Base-by-base conservation (phyloP, 1,140 invertebrate genomes). In the Drosophila baimaii region DNA sequence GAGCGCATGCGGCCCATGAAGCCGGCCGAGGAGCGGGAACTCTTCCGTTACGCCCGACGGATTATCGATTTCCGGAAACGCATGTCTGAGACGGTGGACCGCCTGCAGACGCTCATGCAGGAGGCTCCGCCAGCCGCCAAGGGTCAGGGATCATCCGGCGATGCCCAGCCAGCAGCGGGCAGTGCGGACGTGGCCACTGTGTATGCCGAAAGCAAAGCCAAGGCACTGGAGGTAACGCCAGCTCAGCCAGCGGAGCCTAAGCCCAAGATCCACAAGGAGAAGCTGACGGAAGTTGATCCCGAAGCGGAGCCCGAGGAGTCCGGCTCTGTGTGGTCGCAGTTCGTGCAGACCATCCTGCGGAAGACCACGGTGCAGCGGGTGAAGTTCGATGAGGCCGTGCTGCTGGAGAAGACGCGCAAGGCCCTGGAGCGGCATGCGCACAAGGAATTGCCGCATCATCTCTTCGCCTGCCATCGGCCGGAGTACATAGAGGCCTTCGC, bases 251-350 rank as follows among this genome's bases (percentile, higher is more conserved):
- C 25, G 12, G 44, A 49, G 13, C 15, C 29, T 4, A 9, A 52
- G 19, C 0, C 19, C 9, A 25, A 29, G 23, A 55, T 15, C 23
- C 13, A 21, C 5, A 64, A 41, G 19, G 55, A 41, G 19, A 63
- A 68, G 17, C 25, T 21, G 1, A 25, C 35, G 5, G 65, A 69
- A 19, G 27, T 21, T 3, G 39, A 37, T 10, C 13, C 29, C 0
- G 33, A 41, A 15, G n/a, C 37, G 29, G 35, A 39, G 13, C 17
- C 33, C n/a, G 41, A 46, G 25, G 37, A 64, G 17, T 12, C 43
- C 13, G 73, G 77, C 9, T 91, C 90, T 2, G 90, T 91, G 1
- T 91, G 90, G 90, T 89, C 90, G 8, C 90, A 91, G 31, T 73
- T 91, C 12, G 90, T 91, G 25, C 81, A 91, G 37, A 91, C 90